A percentile compares a stretch with the other conserved stretches of the same genome.
phyloP scores from a whole-genome alignment of 2,888 invertebrate genomes.

The Oasisia sp. region DNA sequence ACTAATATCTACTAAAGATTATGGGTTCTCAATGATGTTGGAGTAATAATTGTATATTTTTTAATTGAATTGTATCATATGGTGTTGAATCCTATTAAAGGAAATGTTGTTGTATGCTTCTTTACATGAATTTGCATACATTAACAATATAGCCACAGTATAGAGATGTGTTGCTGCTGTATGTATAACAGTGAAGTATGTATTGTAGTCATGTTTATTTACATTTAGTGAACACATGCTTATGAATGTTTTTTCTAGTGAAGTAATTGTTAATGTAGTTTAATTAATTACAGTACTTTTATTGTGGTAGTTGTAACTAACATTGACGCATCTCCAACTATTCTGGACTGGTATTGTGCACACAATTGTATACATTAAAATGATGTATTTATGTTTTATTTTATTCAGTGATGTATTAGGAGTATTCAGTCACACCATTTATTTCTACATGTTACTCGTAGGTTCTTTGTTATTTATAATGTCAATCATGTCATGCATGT shows the following conservation, averaged over 20 bases:
- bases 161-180: background rate
- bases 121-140: background rate
- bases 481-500: background rate
- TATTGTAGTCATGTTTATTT: background rate
- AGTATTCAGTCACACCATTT: background rate
- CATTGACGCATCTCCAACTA: background rate
- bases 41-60: constrained; percentile 1
- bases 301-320: background rate
- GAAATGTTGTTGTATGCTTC: background rate
- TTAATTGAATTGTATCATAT: background rate
- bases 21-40: background rate
- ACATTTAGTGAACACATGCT: background rate
- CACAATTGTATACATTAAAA: background rate
- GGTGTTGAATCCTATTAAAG: no score
- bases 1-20: background rate
- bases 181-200: background rate
- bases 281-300: background rate
- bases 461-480: no score
- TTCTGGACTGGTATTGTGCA: background rate
- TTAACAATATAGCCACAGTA: background rate
- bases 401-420: background rate
- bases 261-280: background rate
- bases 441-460: background rate
- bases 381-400: background rate
- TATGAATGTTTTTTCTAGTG: background rate